These are phyloP conservation scores for Drosophila mulleri DNA, from an alignment of 2,888 invertebrate species.

Conservation along the genomic window DNA sequence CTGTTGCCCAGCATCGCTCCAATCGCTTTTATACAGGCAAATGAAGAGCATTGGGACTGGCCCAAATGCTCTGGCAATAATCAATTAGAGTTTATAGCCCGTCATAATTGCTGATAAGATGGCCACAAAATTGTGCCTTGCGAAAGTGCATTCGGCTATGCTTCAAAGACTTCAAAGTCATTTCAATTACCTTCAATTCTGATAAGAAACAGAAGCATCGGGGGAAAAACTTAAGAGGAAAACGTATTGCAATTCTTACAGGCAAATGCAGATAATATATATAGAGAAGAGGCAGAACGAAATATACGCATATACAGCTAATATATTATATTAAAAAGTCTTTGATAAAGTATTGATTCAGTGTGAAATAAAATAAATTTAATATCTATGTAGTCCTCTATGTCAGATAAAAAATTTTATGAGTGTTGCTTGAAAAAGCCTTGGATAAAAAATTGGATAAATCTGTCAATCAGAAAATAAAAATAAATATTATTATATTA, in stretches of 20 bases:
- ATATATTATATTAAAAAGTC: too few species aligned
- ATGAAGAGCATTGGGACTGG: not conserved
- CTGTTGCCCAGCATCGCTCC: not conserved
- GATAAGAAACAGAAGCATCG: not conserved
- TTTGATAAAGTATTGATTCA: not conserved
- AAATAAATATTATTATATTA: too few species aligned
- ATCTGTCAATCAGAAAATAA: not conserved
- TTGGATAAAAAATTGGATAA: too few species aligned
- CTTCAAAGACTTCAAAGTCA: not conserved
- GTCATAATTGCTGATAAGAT: constrained; percentile 34
- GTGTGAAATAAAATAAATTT: not conserved
- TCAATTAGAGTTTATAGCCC: constrained; percentile 48
- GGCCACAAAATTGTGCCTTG: constrained; percentile 10
- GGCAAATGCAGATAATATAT: not conserved
- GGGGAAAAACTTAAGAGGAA: not conserved
- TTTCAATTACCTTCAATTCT: constrained; percentile 15
- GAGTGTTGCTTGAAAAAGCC: too few species aligned
- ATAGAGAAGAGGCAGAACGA: too few species aligned
- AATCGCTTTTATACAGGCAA: constrained; percentile 53
- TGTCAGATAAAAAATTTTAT: too few species aligned
- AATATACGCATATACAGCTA: too few species aligned
- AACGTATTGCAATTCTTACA: not conserved
- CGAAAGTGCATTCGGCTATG: constrained; percentile 13
- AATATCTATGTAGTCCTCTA: too few species aligned
- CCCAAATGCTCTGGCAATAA: constrained; percentile 37